Base-by-base conservation (phyloP, 2,888 invertebrate species). In the Drosophila pseudotalamancana region DNA sequence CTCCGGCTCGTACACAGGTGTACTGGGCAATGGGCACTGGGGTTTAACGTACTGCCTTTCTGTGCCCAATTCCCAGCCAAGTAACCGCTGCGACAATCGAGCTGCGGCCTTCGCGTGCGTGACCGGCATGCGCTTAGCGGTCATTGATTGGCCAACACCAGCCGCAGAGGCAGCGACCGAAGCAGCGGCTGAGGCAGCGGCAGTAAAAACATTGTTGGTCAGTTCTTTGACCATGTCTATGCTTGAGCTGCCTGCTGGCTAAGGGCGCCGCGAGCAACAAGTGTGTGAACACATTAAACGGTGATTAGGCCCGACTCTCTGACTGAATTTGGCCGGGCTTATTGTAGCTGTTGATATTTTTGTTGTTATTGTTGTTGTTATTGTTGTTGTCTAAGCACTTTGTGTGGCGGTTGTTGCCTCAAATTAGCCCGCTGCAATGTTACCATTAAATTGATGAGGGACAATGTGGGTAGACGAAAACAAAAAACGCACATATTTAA, bases 101-200 rank as follows among this genome's bases (percentile, higher is more conserved):
- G 68, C 23, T 73, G 76, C 86, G 89, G 89, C 89, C 89, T 89
- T 89, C 89, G 89, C 77, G 78, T 83, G 83, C 88, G 86, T 87
- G 89, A 74, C 75, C 80, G 68, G 89, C 87, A 89, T 89, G 80
- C 79, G 72, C 73, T 83, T 83, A 77, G 83, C 86, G 82, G 82
- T 85, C 80, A 82, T 82, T 82, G 84, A 85, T 81, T 82, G 85
- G 69, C 64, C 74, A 54, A 70, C 72, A 53, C n/a, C 35, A 61
- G 34, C 25, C 39, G 3, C 42, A 18, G 27, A 8, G 11, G 32
- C 11, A 23, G 4, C 32, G 27, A 12, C 21, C n/a, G n/a, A n/a
- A 42, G 34, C 40, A 42, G 18, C 42, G 48, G 12, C n/a, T n/a
- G n/a, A n/a, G n/a, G 11, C 53, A 31, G 12, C 39, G 23, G 12